Base-by-base conservation (phyloP, 1,140 invertebrate species). In the Cyphomyrmex costatus region DNA sequence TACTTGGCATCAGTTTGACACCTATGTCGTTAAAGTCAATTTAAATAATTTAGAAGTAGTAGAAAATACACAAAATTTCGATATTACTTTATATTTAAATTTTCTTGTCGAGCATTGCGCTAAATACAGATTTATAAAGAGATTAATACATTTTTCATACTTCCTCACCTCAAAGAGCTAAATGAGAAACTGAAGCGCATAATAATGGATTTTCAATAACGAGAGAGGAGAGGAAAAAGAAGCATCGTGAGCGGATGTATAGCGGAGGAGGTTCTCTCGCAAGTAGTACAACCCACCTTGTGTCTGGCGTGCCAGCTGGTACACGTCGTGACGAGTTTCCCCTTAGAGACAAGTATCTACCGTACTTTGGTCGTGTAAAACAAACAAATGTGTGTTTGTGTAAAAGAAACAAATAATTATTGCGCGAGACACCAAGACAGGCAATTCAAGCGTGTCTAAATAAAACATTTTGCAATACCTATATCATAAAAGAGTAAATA, bases 301-400 rank as follows among this genome's bases (percentile, higher is more conserved):
- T 89, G 92, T 91, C 92, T 91, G 92, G 89, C 92, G 92, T 93
- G 86, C 92, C 92, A 93, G 91, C 83, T 88, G 63, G 91, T 92
- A 83, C 85, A 76, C 86, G 70, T 89, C 91, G 91, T 90, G 87
- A 71, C 65, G 53, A 60, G 51, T 60, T 27, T 60, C 27, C 68
- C 68, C 24, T 71, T n/a, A 71, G 49, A 42, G 65, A 80, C 49
- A 82, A 71, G 65, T 51, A 49, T 76, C 70, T 70, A 49, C 14
- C 53, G 6, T 60, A 19, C 16, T 65, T 27, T 42, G 16, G 16
- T 42, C 51, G 60, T 78, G 21, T 30, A 36, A 84, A 77, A 36
- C 33, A 77, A 65, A 65, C 19, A 65, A 65, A 65, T 33, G 7
- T 36, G 19, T 36, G 33, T 19, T 36, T 65, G 30, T 12, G 7